Evolutionary conservation across 2,797 vertebrate species (phyloP).

Genomic region (Peromyscus eremicus): DNA sequence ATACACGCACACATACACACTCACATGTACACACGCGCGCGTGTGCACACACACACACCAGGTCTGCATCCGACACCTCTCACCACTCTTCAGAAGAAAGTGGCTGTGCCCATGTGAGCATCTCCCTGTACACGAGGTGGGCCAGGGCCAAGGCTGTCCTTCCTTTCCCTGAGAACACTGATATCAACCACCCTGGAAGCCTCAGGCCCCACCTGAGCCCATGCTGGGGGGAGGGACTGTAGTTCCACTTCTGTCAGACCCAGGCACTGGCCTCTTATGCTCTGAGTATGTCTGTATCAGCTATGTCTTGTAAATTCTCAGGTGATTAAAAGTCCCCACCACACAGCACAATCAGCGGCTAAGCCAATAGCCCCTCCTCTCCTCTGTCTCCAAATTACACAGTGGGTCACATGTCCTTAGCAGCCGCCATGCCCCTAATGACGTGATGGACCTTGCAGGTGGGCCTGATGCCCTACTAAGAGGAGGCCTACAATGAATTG

Average conservation of each 20-base stretch:
- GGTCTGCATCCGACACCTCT: background rate
- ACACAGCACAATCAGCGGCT: background rate
- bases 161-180: background rate
- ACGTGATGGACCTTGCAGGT: background rate
- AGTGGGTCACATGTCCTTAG: background rate
- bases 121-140: background rate
- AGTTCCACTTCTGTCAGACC: background rate
- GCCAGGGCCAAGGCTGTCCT: rapidly evolving
- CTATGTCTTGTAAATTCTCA: background rate
- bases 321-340: background rate
- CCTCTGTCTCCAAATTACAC: background rate
- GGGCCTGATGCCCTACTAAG: background rate
- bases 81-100: background rate
- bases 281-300: background rate
- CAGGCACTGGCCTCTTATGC: rapidly evolving
- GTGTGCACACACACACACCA: background rate
- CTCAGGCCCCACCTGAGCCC: background rate
- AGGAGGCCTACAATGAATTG: too few relatives aligned
- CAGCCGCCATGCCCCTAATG: background rate
- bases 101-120: background rate
- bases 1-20: background rate
- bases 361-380: background rate
- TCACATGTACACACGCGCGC: background rate
- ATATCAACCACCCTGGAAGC: background rate
- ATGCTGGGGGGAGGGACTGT: too few relatives aligned